These are phyloP conservation scores for Dyspetes luteomarginatus DNA, from an alignment of 2,888 invertebrate genomes.

Conservation along the genomic window DNA sequence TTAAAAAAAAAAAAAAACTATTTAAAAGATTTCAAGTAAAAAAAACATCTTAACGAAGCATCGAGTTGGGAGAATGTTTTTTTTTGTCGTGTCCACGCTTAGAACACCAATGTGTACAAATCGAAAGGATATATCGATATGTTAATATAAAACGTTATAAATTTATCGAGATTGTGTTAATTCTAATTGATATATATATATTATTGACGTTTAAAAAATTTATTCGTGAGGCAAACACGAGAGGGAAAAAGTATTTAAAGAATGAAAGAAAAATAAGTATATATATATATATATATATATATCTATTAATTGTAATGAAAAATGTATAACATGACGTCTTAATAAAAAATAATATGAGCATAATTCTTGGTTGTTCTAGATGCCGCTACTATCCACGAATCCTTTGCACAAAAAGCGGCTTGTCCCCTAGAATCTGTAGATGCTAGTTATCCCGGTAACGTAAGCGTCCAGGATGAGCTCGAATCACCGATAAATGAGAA, in stretches of 20 bases:
- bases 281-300: conserved; percentile 22
- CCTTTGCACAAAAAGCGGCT: conserved; percentile 81
- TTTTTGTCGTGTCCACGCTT: conserved; percentile 56
- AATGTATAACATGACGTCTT: conserved; percentile 49
- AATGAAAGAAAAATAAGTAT: background rate
- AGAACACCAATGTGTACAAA: conserved; percentile 62
- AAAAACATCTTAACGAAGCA: conserved; percentile 28
- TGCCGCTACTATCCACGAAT: conserved; percentile 81
- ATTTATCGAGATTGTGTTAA: conserved; percentile 59
- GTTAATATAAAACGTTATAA: conserved; percentile 62
- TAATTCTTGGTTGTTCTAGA: conserved; percentile 82
- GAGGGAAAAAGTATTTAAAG: conserved; percentile 35
- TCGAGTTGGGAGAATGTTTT: conserved; percentile 55
- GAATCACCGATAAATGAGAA: conserved; percentile 78
- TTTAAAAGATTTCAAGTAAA: conserved; percentile 19
- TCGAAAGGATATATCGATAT: conserved; percentile 50
- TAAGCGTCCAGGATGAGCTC: conserved; percentile 70
- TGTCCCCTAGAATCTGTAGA: conserved; percentile 82
- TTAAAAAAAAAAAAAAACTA: conserved; percentile 27
- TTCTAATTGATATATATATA: conserved; percentile 64
- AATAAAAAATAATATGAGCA: conserved; percentile 70
- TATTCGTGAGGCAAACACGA: conserved; percentile 64
- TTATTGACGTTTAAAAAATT: conserved; percentile 57
- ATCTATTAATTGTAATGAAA: conserved; percentile 47
- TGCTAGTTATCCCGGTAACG: conserved; percentile 81